These are phyloP conservation scores for Rhodeus uyekii DNA, from an alignment of 2,797 vertebrate species.

Conservation along the genomic window DNA sequence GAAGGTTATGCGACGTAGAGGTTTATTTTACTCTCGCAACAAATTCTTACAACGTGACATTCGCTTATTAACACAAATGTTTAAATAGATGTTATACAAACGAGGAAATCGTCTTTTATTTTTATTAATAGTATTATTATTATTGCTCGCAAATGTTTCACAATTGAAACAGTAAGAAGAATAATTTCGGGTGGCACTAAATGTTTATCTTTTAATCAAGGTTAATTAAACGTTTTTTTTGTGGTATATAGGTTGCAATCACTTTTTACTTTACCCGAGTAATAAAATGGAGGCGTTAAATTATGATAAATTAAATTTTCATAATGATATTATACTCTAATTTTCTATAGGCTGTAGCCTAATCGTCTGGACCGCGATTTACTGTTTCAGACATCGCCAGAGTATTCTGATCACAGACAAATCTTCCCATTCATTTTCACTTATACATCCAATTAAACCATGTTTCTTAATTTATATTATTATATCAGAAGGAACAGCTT, in stretches of 20 bases:
- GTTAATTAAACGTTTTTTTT: background rate
- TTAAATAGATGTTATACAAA: background rate
- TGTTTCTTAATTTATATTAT: background rate
- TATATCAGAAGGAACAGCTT: background rate
- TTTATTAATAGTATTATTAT: constrained; percentile 6
- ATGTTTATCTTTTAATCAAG: background rate
- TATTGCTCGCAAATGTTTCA: background rate
- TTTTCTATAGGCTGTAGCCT: background rate
- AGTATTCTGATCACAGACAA: background rate
- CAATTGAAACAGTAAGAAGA: background rate
- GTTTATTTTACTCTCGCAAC: no score
- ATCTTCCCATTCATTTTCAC: background rate
- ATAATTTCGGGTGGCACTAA: background rate
- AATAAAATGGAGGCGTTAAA: background rate
- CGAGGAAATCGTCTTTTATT: background rate
- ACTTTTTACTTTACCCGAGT: background rate
- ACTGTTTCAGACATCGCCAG: background rate
- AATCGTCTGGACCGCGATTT: background rate
- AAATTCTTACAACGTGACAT: background rate
- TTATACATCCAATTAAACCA: background rate
- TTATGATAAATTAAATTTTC: background rate
- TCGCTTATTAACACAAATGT: background rate
- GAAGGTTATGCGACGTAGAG: background rate
- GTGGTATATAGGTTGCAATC: background rate
- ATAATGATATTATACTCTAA: background rate